Conservation (phyloP, 2,113 vertebrate species). For the Aegithalos caudatus region DNA sequence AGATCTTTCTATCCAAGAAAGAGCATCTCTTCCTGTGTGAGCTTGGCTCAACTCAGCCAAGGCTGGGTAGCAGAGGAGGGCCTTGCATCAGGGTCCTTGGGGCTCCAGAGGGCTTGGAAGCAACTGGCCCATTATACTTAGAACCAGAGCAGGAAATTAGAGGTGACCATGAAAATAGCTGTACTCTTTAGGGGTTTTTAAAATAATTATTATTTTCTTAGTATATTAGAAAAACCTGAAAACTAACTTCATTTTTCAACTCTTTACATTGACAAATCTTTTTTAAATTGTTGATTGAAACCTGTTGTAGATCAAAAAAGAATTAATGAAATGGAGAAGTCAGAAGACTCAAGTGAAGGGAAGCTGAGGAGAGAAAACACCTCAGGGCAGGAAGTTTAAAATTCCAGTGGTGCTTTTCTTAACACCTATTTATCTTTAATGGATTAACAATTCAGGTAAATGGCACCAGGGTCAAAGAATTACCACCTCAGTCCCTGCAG, state of each 20-base stretch:
- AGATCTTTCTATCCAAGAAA: rapidly evolving
- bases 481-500: neutral
- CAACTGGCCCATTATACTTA: neutral
- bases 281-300: neutral
- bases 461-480: neutral
- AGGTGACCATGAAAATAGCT: neutral
- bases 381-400: neutral
- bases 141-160: neutral
- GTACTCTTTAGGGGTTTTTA: neutral
- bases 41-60: neutral
- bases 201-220: rapidly evolving
- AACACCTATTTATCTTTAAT: neutral
- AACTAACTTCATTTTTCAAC: neutral
- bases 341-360: neutral
- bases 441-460: constrained; percentile 15
- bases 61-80: neutral
- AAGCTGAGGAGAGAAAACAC: neutral
- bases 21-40: neutral
- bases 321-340: neutral
- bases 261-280: neutral
- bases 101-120: neutral
- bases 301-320: neutral
- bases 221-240: neutral
- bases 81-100: rapidly evolving
- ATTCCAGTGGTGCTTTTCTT: neutral